A percentile compares a stretch with the other conserved stretches of the same genome.
Evolutionary conservation across 2,113 vertebrate genomes (phyloP).

Genomic region (Coreoperca whiteheadi): DNA sequence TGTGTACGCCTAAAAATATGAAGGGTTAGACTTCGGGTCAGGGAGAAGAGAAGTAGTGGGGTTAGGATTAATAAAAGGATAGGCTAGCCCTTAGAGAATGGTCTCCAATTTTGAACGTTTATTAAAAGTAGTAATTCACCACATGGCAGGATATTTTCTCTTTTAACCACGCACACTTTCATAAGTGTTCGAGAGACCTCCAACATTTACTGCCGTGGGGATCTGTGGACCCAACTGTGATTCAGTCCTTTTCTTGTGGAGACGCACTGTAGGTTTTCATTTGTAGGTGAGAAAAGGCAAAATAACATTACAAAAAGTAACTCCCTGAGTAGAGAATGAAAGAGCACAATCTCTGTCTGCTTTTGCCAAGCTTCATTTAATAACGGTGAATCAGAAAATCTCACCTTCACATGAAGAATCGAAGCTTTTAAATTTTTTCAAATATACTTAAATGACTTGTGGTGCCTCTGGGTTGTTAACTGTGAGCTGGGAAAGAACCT

Average conservation of each 20-base stretch:
- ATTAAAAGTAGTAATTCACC: slow-evolving; percentile 26
- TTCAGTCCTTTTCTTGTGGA: slow-evolving; percentile 4
- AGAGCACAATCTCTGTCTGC: background rate
- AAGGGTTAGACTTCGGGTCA: background rate
- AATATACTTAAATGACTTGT: background rate
- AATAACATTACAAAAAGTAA: background rate
- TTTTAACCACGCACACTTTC: background rate
- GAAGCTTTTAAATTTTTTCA: background rate
- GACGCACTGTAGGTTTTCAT: background rate
- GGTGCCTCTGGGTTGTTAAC: background rate
- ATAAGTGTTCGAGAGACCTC: background rate
- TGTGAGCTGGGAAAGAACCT: background rate
- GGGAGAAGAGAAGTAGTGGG: background rate
- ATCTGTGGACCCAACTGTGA: background rate
- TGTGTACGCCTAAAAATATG: background rate
- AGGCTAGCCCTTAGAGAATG: background rate
- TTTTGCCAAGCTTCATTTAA: background rate
- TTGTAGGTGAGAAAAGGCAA: background rate
- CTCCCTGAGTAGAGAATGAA: slow-evolving; percentile 4
- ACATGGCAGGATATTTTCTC: background rate
- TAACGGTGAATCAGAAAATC: no score
- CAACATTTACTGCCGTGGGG: background rate
- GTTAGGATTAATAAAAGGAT: background rate
- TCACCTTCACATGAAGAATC: no score
- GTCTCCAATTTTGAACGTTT: background rate